A percentile compares a stretch with the other conserved stretches of the same genome.
These are phyloP conservation scores for Peromyscus polionotus DNA, from an alignment of 2,113 vertebrate species.

Conservation along the genomic window DNA sequence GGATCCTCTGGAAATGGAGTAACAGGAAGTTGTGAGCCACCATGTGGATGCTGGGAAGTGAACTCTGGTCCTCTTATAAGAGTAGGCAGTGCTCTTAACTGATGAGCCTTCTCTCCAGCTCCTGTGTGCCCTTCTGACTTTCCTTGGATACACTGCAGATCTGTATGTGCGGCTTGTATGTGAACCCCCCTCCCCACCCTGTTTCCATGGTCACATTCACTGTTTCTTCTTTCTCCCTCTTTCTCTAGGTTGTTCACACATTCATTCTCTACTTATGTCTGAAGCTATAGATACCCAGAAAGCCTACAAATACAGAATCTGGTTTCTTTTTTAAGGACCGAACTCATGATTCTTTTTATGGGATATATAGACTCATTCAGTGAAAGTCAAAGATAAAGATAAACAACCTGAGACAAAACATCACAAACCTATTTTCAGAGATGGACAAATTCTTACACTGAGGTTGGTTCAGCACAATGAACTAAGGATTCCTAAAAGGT, in stretches of 20 bases:
- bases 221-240: background rate
- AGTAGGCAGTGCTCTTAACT: background rate
- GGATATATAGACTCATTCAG: background rate
- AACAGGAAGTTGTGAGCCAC: background rate
- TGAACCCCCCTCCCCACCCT: background rate
- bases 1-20: background rate
- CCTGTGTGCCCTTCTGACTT: background rate
- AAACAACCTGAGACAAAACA: background rate
- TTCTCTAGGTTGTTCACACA: background rate
- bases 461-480: background rate
- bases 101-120: background rate
- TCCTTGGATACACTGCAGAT: background rate
- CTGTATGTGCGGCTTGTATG: background rate
- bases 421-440: background rate
- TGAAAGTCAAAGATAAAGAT: conserved; percentile 28
- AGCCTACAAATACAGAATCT: background rate
- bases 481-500: background rate
- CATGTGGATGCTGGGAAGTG: background rate
- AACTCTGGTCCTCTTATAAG: background rate
- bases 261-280: conserved; percentile 10
- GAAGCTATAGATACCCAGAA: background rate
- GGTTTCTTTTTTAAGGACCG: background rate
- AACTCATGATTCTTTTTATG: background rate
- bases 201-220: background rate
- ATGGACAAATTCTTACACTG: background rate